Conservation (phyloP, 1,140 invertebrate species). For the Olivierus martensii region DNA sequence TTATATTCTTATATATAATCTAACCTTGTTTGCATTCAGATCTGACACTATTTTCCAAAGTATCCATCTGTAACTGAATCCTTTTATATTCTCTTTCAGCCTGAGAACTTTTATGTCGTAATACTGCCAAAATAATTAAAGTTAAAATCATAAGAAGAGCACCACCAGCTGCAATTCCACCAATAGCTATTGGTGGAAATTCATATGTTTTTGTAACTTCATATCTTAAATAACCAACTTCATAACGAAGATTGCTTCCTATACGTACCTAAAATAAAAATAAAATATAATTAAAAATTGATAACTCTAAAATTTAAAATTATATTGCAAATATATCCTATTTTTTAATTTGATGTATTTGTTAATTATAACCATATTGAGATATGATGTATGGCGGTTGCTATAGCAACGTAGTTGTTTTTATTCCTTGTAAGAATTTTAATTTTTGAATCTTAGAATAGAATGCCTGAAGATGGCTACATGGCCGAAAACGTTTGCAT, state of each 20-base stretch:
- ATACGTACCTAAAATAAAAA: constrained; percentile 36
- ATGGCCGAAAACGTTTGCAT: too few relatives aligned
- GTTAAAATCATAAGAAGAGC: constrained; percentile 69
- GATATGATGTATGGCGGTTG: too few relatives aligned
- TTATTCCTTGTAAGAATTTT: too few relatives aligned
- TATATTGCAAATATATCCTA: too few relatives aligned
- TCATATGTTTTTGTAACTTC: constrained; percentile 73
- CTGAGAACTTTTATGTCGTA: constrained; percentile 81
- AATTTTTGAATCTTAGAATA: too few relatives aligned
- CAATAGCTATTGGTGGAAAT: constrained; percentile 63
- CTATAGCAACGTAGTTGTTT: too few relatives aligned
- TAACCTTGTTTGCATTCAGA: constrained; percentile 16
- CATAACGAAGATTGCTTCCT: constrained; percentile 67
- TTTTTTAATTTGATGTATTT: too few relatives aligned
- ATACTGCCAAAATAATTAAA: constrained; percentile 70
- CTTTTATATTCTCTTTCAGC: constrained; percentile 91
- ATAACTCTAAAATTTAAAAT: too few relatives aligned
- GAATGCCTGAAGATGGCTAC: too few relatives aligned
- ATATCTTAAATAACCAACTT: constrained; percentile 72
- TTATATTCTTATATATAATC: too few relatives aligned
- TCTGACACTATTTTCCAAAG: constrained; percentile 86
- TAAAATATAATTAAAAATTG: too few relatives aligned
- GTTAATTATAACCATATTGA: too few relatives aligned
- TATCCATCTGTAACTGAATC: constrained; percentile 98
- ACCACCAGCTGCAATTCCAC: constrained; percentile 66